Percentiles rank a stretch among this genome's conserved stretches.
phyloP scores from a whole-genome alignment of 2,888 invertebrate genomes.

The Pseudeuparius sepicola region DNA sequence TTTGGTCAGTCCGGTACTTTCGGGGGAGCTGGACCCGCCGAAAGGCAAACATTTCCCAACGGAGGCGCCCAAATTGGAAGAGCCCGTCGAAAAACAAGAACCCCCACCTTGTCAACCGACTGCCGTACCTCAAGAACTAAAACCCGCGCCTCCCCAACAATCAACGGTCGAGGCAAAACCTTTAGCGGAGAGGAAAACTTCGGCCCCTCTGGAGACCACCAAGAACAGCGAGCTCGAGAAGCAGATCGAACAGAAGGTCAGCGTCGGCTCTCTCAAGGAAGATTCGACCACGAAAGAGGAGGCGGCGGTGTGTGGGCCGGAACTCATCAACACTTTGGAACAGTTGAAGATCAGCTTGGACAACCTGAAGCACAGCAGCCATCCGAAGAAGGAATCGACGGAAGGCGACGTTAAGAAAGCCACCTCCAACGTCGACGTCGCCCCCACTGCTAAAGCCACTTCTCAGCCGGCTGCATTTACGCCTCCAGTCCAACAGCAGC shows the following conservation, averaged over 20 bases:
- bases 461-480: too few species aligned
- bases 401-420: slow-evolving; percentile 17
- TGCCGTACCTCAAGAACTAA: background rate
- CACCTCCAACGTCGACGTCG: slow-evolving; percentile 4
- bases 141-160: slow-evolving; percentile 11
- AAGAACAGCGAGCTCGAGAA: slow-evolving; percentile 27
- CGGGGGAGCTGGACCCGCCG: slow-evolving; percentile 41
- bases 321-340: slow-evolving; percentile 45
- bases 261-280: slow-evolving; percentile 29
- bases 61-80: too few species aligned
- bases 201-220: slow-evolving; percentile 29
- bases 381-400: slow-evolving; percentile 39
- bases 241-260: slow-evolving; percentile 29
- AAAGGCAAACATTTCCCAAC: slow-evolving; percentile 36
- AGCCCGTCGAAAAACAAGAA: too few species aligned
- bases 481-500: slow-evolving; percentile 15
- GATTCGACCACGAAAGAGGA: slow-evolving; percentile 28
- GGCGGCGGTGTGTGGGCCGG: slow-evolving; percentile 39
- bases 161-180: slow-evolving; percentile 15
- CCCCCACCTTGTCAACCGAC: too few species aligned
- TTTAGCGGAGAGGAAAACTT: slow-evolving; percentile 27
- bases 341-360: slow-evolving; percentile 49
- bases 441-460: too few species aligned
- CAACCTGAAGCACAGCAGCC: slow-evolving; percentile 45
- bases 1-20: slow-evolving; percentile 70